phyloP scores from a whole-genome alignment of 92 coral and sea anemone genomes.

The Epizoanthus illoricatus region DNA sequence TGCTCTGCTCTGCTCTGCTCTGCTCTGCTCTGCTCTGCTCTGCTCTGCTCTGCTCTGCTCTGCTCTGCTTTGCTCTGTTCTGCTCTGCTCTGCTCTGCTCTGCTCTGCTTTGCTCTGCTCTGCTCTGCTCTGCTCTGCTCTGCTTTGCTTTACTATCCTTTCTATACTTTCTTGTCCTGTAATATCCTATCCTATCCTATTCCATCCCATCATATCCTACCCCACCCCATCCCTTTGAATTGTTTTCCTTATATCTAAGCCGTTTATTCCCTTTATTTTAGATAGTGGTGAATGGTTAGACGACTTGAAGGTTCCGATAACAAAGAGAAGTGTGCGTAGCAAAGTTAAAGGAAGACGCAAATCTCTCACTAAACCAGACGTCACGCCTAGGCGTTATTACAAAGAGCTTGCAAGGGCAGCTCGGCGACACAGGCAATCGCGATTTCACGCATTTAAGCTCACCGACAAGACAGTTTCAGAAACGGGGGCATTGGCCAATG shows the following conservation, averaged over 20 bases:
- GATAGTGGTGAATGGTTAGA: background rate
- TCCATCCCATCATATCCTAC: too few relatives aligned
- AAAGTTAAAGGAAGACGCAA: slow-evolving; percentile 28
- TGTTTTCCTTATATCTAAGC: background rate
- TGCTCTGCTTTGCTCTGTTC: too few relatives aligned
- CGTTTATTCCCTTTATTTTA: background rate
- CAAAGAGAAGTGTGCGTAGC: background rate
- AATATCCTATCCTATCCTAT: too few relatives aligned
- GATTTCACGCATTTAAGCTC: slow-evolving; percentile 5
- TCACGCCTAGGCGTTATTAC: slow-evolving; percentile 43
- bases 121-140: too few relatives aligned
- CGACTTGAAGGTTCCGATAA: background rate
- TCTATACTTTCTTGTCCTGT: too few relatives aligned
- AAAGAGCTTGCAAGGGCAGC: slow-evolving; percentile 66
- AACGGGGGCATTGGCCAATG: slow-evolving; percentile 29
- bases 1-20: background rate
- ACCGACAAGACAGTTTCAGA: background rate
- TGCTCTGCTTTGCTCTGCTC: too few relatives aligned
- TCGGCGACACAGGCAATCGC: slow-evolving; percentile 39
- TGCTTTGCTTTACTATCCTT: too few relatives aligned
- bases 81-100: too few relatives aligned
- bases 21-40: background rate
- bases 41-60: too few relatives aligned
- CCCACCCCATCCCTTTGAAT: too few relatives aligned
- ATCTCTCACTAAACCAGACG: background rate